phyloP scores from a whole-genome alignment of 1,140 invertebrate species.

The Pseudomyrmex dendroicus region DNA sequence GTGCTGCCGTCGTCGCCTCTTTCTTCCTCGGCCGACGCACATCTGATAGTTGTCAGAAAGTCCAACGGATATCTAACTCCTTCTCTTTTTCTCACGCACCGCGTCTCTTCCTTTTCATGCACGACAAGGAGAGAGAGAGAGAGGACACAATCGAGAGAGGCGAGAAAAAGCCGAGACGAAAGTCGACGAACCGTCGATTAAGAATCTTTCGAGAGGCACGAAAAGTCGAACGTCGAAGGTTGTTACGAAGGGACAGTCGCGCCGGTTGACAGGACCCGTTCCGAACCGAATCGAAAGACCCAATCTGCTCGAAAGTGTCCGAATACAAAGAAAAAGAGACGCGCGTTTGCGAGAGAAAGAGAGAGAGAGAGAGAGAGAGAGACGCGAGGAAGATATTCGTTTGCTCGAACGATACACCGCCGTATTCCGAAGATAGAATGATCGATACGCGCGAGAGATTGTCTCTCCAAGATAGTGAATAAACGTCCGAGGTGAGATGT shows the following conservation, averaged over 20 bases:
- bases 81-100: conserved; percentile 62
- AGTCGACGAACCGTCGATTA: conserved; percentile 70
- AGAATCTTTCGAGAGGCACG: conserved; percentile 64
- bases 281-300: conserved; percentile 67
- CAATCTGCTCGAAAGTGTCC: conserved; percentile 69
- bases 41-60: conserved; percentile 78
- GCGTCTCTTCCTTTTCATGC: conserved; percentile 27
- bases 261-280: conserved; percentile 69
- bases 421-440: conserved; percentile 61
- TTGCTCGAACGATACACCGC: conserved; percentile 16
- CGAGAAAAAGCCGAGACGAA: conserved; percentile 47
- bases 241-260: conserved; percentile 45
- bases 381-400: conserved; percentile 10
- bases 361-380: background rate
- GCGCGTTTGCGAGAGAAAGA: background rate
- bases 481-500: conserved; percentile 29
- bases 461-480: conserved; percentile 48
- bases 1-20: conserved; percentile 21
- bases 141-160: conserved; percentile 28
- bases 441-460: conserved; percentile 62
- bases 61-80: conserved; percentile 75
- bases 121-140: conserved; percentile 11
- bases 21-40: conserved; percentile 56
- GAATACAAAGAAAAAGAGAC: conserved; percentile 62
- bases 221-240: conserved; percentile 59